Evolutionary conservation across 2,797 vertebrate genomes (phyloP).

Genomic region (Triplophysa yarkandensis): DNA sequence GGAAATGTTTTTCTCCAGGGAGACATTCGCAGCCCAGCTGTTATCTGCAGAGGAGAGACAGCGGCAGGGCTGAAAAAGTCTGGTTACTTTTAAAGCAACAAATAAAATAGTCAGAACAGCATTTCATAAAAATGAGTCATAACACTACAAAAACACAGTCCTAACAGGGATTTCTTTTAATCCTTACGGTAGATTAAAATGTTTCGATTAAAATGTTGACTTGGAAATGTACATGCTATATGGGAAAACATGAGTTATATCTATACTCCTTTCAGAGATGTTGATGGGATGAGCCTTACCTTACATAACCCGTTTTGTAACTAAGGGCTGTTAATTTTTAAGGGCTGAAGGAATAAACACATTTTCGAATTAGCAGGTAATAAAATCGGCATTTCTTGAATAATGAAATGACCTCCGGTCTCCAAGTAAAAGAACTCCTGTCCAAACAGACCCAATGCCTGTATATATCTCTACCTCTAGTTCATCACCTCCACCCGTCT

Average conservation of each 20-base stretch:
- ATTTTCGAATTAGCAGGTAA: not conserved
- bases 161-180: not conserved
- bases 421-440: not conserved
- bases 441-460: not conserved
- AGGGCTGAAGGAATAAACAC: not conserved
- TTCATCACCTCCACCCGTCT: not conserved
- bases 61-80: slow-evolving; percentile 7
- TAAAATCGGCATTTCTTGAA: not conserved
- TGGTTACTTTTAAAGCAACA: not conserved
- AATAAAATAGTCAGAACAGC: not conserved
- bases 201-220: not conserved
- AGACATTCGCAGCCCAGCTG: slow-evolving; percentile 28
- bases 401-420: not conserved
- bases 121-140: not conserved
- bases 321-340: not conserved
- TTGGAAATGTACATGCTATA: not conserved
- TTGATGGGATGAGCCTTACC: not conserved
- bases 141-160: not conserved
- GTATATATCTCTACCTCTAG: not conserved
- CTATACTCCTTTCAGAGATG: not conserved
- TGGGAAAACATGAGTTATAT: not conserved
- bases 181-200: not conserved
- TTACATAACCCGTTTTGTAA: not conserved
- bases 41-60: slow-evolving; percentile 1
- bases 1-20: slow-evolving; percentile 29